These are phyloP conservation scores for Albula glossodonta DNA, from an alignment of 2,113 vertebrate species.

Conservation along the genomic window DNA sequence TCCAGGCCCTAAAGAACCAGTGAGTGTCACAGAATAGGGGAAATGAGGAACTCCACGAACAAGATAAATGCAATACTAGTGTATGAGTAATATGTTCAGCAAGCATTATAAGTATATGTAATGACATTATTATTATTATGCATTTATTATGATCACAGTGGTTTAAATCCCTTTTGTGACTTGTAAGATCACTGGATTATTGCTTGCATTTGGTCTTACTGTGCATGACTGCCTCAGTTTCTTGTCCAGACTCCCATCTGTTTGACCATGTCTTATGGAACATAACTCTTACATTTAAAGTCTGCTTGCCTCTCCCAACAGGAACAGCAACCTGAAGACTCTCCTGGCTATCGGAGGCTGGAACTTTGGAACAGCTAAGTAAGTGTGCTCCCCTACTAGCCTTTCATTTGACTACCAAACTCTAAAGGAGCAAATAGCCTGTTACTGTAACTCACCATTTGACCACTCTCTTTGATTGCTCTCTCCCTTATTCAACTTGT, in stretches of 20 bases:
- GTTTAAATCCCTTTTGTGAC: neutral
- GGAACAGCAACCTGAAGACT: conserved; percentile 67
- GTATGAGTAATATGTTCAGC: no score
- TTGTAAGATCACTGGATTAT: no score
- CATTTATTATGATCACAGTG: no score
- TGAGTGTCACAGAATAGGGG: conserved; percentile 38
- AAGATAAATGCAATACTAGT: neutral
- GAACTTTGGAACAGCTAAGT: conserved; percentile 70
- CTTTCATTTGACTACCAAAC: neutral
- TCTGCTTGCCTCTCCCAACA: conserved; percentile 36
- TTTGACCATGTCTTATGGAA: no score
- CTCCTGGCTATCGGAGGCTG: conserved; percentile 68
- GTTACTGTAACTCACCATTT: neutral
- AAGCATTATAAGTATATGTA: neutral
- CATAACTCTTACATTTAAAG: neutral
- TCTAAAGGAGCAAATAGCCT: neutral
- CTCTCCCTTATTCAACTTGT: neutral
- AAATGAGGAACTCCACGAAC: neutral
- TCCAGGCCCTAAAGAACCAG: conserved; percentile 66
- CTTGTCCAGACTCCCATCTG: no score
- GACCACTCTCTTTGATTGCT: neutral
- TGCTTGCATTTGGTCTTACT: no score
- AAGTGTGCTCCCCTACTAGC: conserved; percentile 24
- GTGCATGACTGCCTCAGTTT: no score
- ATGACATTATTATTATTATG: neutral